phyloP scores from a whole-genome alignment of 1,140 invertebrate species.

The Solenopsis invicta region DNA sequence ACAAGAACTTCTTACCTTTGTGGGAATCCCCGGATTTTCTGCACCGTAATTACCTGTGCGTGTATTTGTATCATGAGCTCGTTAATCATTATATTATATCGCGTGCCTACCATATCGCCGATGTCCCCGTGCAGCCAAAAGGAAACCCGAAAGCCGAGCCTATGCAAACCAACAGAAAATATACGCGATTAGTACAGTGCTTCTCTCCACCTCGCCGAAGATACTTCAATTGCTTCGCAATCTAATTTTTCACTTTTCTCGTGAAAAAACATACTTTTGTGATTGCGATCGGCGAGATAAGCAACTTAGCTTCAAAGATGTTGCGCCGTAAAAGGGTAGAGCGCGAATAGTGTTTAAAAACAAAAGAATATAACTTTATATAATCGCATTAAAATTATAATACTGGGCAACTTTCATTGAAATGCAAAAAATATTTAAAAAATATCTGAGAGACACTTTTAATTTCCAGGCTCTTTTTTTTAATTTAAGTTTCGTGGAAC shows the following conservation, averaged over 20 bases:
- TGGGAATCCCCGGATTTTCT: not conserved
- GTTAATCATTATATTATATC: constrained; percentile 73
- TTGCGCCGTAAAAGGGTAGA: constrained; percentile 80
- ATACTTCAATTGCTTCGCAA: constrained; percentile 40
- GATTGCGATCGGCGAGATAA: not conserved
- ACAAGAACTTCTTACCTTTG: constrained; percentile 3
- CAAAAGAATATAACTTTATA: constrained; percentile 16
- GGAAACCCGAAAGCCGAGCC: not conserved
- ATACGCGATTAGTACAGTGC: constrained; percentile 40
- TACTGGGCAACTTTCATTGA: not conserved
- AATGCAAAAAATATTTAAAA: not conserved
- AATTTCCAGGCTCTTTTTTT: not conserved
- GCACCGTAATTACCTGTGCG: constrained; percentile 14
- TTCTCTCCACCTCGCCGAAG: not conserved
- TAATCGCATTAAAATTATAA: constrained; percentile 17
- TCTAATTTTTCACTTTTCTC: not conserved
- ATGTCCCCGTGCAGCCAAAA: constrained; percentile 66
- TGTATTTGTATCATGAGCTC: constrained; percentile 42
- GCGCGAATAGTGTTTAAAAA: not conserved
- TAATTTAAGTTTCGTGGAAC: constrained; percentile 28
- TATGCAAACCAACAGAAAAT: constrained; percentile 59
- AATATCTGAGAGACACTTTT: constrained; percentile 8
- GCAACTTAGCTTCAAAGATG: constrained; percentile 69
- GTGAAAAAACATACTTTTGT: not conserved
- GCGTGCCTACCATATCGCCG: constrained; percentile 74